Percentiles rank a stretch among this genome's conserved stretches.
phyloP scores from a whole-genome alignment of 2,888 invertebrate genomes.

The Drosophila meridiana region DNA sequence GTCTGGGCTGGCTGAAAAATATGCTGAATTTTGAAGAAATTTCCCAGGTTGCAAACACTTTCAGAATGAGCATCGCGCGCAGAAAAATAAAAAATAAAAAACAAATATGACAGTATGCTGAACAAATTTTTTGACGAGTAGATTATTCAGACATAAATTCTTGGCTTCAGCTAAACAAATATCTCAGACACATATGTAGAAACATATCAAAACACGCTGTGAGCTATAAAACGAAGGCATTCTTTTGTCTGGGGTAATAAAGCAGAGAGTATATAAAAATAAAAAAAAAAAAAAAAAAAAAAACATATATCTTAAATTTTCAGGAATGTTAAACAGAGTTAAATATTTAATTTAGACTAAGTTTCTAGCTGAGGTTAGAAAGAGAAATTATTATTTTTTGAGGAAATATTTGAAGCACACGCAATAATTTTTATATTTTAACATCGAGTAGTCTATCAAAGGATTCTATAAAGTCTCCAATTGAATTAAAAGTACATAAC shows the following conservation, averaged over 20 bases:
- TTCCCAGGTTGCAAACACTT: constrained; percentile 4
- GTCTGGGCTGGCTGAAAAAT: constrained; percentile 14
- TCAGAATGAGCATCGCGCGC: constrained; percentile 1
- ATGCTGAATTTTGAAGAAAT: constrained; percentile 13
- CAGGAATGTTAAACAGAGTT: no score
- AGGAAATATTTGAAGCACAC: no score
- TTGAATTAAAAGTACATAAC: no score
- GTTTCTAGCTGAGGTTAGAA: no score
- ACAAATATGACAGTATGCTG: background rate
- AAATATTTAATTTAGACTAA: background rate
- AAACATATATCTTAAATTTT: background rate
- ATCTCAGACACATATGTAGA: constrained; percentile 10
- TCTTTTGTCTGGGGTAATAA: background rate
- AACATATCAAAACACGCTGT: background rate
- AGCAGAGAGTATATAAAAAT: background rate
- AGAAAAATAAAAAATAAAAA: constrained; percentile 1
- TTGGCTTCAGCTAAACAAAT: background rate
- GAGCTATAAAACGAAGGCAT: background rate
- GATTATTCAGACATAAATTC: constrained; percentile 15
- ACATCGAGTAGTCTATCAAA: no score
- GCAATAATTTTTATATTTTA: no score
- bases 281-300: background rate
- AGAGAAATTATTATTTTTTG: no score
- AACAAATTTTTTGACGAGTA: constrained; percentile 9
- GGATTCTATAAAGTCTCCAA: no score